A percentile compares a stretch with the other conserved stretches of the same genome.
phyloP scores from a whole-genome alignment of 2,113 vertebrate species.

The Eurypyga helias region DNA sequence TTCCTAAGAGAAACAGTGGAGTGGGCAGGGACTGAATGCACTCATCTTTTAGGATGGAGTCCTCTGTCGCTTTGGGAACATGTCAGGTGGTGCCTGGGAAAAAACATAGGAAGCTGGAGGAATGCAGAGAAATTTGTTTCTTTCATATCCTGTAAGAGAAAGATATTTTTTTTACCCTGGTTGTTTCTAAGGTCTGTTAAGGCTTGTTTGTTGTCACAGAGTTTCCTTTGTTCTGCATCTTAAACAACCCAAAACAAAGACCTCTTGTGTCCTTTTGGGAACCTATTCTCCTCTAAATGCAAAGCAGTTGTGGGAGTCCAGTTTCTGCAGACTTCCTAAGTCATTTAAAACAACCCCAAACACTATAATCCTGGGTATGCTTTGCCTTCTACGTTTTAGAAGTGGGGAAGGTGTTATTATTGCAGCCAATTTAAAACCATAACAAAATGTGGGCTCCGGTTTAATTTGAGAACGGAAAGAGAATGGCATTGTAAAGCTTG shows the following conservation, averaged over 20 bases:
- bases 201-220: background rate
- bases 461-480: conserved; percentile 34
- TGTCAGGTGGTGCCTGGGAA: background rate
- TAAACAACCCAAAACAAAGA: conserved; percentile 4
- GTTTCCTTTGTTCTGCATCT: conserved; percentile 12
- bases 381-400: background rate
- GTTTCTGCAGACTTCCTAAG: background rate
- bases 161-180: background rate
- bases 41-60: background rate
- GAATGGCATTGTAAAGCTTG: conserved; percentile 8
- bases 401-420: background rate
- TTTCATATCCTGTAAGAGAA: background rate
- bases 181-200: background rate
- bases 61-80: background rate
- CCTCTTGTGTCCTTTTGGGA: background rate
- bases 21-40: background rate
- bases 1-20: background rate
- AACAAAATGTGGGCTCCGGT: background rate
- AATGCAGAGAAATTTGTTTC: background rate
- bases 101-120: background rate
- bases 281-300: background rate
- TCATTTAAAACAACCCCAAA: conserved; percentile 1
- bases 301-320: background rate
- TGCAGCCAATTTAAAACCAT: conserved; percentile 22
- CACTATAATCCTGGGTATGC: background rate